These are phyloP conservation scores for Neopelma chrysocephalum DNA, from an alignment of 2,797 vertebrate species.

Conservation along the genomic window DNA sequence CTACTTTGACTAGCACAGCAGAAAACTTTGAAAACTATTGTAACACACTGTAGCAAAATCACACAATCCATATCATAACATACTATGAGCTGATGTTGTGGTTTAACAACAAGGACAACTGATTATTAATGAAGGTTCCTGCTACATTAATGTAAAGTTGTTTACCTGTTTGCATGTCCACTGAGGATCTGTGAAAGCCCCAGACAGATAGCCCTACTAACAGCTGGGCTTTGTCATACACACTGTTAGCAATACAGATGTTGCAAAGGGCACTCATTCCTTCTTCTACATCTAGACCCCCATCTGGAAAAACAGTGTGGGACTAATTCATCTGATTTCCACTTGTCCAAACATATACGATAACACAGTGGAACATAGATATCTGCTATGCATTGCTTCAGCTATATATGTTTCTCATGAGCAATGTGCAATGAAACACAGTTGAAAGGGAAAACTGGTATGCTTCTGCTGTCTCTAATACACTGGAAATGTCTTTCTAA, in stretches of 20 bases:
- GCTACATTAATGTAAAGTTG: not conserved
- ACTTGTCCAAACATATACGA: not conserved
- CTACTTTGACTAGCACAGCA: not conserved
- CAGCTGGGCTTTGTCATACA: not conserved
- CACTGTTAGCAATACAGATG: not conserved
- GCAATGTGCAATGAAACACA: not conserved
- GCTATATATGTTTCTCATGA: not conserved
- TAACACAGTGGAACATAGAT: not conserved
- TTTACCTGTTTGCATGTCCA: not conserved
- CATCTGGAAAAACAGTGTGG: not conserved
- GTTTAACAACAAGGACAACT: not conserved
- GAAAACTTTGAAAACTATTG: not conserved
- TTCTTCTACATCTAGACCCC: not conserved
- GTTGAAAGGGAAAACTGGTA: not conserved
- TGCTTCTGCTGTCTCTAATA: not conserved
- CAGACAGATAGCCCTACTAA: not conserved
- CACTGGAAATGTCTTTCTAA: not conserved
- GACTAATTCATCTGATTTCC: not conserved
- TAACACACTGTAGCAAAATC: not conserved
- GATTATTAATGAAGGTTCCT: not conserved
- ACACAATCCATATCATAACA: not conserved
- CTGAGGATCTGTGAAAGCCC: not conserved
- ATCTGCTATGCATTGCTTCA: not conserved
- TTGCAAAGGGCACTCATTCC: not conserved
- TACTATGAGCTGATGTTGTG: not conserved